Evolutionary conservation across 1,140 invertebrate genomes (phyloP), one percentile per base, ranked within the genome.

Genomic region (Pseudomyrmex pallidus): DNA sequence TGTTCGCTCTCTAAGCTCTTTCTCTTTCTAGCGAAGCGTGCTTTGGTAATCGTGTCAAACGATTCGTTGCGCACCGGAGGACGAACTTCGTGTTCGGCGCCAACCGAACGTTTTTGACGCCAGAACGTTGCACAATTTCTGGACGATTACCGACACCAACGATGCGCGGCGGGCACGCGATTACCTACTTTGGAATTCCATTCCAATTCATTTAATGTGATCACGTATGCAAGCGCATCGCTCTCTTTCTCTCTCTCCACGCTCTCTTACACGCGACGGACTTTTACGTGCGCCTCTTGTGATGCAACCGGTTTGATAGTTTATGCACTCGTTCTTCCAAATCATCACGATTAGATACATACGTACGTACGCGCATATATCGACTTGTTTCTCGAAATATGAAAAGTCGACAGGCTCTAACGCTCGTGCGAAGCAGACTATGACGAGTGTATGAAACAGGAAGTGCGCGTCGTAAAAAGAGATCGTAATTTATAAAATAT

Each of bases 121-220:
- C 2, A 2, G 9, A 10, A 1, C 7, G 74, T 88, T 87, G 56
- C 86, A 62, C 67, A 88, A 87, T 72, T 82, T 82, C 74, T 72
- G 56, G 0, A 22, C 54, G 80, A 82, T 89, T 84, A 82, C 62
- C 74, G 46, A 72, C 66, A 22, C 25, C 73, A 78, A 12, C 73
- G 82, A 86, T 83, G 67, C 86, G 76, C 66, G 61, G n/a, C 50
- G 52, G 46, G 57, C 87, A 85, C 76, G 85, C 85, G 76, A 85
- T 70, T 72, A 74, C 87, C 74, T 66, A 74, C 87, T 83, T 57
- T 44, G 68, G 64, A 70, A 90, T 89, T 86, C 83, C 88, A 87
- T 90, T 89, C 83, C 80, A 68, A 89, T 87, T 84, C 67, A 78
- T 89, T 89, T 87, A 89, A 82, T 48, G 70, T 67, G 82, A 89